A percentile compares a stretch with the other conserved stretches of the same genome.
phyloP scores from a whole-genome alignment of 2,888 invertebrate species.

The Eilema sororculum region DNA sequence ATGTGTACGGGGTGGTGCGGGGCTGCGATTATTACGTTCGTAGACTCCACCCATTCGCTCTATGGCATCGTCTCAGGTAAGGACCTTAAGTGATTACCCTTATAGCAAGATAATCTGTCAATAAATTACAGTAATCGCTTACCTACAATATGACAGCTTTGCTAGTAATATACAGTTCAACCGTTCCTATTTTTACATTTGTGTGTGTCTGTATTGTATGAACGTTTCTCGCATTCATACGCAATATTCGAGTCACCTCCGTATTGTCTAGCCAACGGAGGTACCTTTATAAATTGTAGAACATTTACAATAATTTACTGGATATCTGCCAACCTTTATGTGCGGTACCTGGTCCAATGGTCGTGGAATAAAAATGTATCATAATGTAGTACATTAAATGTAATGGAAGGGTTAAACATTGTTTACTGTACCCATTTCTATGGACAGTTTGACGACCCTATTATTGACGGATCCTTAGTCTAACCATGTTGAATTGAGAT shows the following conservation, averaged over 20 bases:
- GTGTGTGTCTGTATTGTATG: background rate
- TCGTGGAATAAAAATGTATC: slow-evolving; percentile 35
- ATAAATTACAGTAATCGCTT: background rate
- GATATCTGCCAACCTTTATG: slow-evolving; percentile 43
- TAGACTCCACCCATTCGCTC: too few species aligned
- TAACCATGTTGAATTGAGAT: background rate
- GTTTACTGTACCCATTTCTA: slow-evolving; percentile 56
- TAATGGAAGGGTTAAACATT: slow-evolving; percentile 50
- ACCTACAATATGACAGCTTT: background rate
- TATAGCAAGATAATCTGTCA: background rate
- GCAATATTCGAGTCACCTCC: slow-evolving; percentile 14
- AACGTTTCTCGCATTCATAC: slow-evolving; percentile 29
- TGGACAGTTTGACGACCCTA: slow-evolving; percentile 57
- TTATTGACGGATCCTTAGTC: slow-evolving; percentile 43
- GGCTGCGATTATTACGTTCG: too few species aligned
- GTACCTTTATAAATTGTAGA: slow-evolving; percentile 39
- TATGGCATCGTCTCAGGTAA: too few species aligned
- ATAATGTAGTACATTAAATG: slow-evolving; percentile 27
- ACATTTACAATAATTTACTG: slow-evolving; percentile 50
- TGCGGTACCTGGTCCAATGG: slow-evolving; percentile 35
- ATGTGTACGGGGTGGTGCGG: too few species aligned
- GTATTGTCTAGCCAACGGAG: slow-evolving; percentile 32
- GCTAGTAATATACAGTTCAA: background rate
- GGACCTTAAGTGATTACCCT: background rate
- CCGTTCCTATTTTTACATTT: background rate